Evolutionary conservation across 2,113 vertebrate genomes (phyloP).

Genomic region (Megaceryle torquata): DNA sequence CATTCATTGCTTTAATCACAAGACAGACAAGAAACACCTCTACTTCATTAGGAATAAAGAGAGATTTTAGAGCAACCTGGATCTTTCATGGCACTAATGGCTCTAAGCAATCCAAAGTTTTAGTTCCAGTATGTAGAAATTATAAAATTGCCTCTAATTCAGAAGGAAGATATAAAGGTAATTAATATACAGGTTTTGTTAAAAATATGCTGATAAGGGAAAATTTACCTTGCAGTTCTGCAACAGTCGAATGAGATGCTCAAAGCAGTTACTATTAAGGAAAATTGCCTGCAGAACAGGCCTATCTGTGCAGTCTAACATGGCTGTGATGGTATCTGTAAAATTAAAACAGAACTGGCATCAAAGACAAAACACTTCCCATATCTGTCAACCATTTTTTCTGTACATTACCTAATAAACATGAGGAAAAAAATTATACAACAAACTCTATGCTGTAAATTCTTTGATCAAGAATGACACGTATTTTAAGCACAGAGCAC

Average conservation of each 20-base stretch:
- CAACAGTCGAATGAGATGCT: constrained; percentile 92
- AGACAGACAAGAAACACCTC: background rate
- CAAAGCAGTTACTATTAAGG: constrained; percentile 98
- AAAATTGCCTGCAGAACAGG: constrained; percentile 98
- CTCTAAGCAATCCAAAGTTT: background rate
- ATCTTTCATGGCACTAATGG: background rate
- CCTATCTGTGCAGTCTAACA: constrained; percentile 95
- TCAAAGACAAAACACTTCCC: background rate
- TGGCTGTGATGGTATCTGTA: constrained; percentile 93
- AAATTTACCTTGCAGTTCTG: constrained; percentile 96
- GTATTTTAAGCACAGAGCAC: background rate
- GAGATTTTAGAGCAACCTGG: background rate
- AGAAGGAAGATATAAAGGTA: background rate
- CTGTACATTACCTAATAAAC: background rate
- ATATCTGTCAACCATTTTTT: background rate
- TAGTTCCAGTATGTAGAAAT: background rate
- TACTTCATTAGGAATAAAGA: background rate
- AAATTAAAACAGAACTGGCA: constrained; percentile 56
- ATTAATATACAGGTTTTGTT: background rate
- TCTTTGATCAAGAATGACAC: background rate
- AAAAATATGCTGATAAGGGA: background rate
- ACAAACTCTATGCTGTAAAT: background rate
- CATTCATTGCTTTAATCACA: background rate
- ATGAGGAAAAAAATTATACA: background rate
- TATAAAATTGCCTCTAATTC: background rate